Percentiles rank a stretch among this genome's conserved stretches.
These are phyloP conservation scores for Epicauta chinensis DNA, from an alignment of 1,140 invertebrate species.

Conservation along the genomic window DNA sequence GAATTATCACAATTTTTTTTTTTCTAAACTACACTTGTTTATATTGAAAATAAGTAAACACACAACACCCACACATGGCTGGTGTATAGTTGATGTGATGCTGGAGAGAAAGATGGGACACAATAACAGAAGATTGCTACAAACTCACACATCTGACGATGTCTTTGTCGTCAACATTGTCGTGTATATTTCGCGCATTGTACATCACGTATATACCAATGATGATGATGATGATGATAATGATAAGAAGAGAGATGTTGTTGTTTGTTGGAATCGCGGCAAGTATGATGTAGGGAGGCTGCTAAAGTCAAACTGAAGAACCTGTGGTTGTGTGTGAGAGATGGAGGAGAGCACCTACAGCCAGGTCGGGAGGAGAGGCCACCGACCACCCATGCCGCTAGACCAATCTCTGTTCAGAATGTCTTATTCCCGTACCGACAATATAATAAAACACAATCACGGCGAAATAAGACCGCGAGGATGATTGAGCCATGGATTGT, in stretches of 20 bases:
- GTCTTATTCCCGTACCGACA: constrained; percentile 39
- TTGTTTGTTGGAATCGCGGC: constrained; percentile 16
- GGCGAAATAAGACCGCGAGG: constrained; percentile 36
- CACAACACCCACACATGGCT: too few relatives aligned
- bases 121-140: too few relatives aligned
- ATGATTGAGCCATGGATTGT: constrained; percentile 39
- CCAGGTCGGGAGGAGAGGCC: constrained; percentile 26
- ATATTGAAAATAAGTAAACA: too few relatives aligned
- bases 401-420: constrained; percentile 41
- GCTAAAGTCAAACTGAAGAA: constrained; percentile 25
- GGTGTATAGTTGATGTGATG: too few relatives aligned
- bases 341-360: constrained; percentile 12
- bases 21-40: too few relatives aligned
- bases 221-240: too few relatives aligned
- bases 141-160: background rate
- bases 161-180: background rate
- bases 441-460: constrained; percentile 40
- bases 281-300: constrained; percentile 22
- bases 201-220: too few relatives aligned
- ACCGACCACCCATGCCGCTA: constrained; percentile 40
- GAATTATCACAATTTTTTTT: too few relatives aligned
- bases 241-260: too few relatives aligned
- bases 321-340: constrained; percentile 14
- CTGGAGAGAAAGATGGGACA: background rate
- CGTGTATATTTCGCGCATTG: too few relatives aligned